Conservation (phyloP, 1,140 invertebrate genomes). For the Drosophila melanogaster region DNA sequence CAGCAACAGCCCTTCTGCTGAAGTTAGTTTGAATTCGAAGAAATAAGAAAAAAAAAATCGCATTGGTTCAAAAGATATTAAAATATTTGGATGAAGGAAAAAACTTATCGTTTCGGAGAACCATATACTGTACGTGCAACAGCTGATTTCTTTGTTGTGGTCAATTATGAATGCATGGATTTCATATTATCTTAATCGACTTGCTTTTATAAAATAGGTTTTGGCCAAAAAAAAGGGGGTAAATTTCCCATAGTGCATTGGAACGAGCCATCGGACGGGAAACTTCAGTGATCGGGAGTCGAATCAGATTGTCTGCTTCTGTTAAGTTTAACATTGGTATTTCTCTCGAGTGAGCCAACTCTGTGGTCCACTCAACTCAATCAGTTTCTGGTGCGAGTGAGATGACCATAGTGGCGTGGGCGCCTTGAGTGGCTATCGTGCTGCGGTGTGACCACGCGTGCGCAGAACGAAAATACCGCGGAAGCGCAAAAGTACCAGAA, state of each 20-base stretch:
- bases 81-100: too few relatives aligned
- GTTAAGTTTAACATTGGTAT: constrained; percentile 2
- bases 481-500: constrained; percentile 1
- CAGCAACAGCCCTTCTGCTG: too few relatives aligned
- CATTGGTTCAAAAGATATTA: too few relatives aligned
- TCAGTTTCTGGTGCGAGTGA: neutral
- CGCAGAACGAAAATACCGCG: constrained; percentile 1
- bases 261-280: neutral
- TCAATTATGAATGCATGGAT: too few relatives aligned
- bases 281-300: constrained; percentile 12
- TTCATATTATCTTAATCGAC: too few relatives aligned
- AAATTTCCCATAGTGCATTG: neutral
- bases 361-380: neutral
- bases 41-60: too few relatives aligned
- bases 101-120: too few relatives aligned
- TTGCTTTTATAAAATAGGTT: too few relatives aligned
- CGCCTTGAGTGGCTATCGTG: neutral
- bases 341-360: neutral
- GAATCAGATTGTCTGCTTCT: constrained; percentile 3
- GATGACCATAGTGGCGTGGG: neutral
- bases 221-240: neutral
- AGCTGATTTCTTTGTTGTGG: too few relatives aligned
- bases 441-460: constrained; percentile 2
- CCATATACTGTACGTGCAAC: too few relatives aligned
- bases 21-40: too few relatives aligned